Evolutionary conservation across 2,113 vertebrate species (phyloP), one percentile per base, ranked within the genome.

Genomic region (Aix galericulata): DNA sequence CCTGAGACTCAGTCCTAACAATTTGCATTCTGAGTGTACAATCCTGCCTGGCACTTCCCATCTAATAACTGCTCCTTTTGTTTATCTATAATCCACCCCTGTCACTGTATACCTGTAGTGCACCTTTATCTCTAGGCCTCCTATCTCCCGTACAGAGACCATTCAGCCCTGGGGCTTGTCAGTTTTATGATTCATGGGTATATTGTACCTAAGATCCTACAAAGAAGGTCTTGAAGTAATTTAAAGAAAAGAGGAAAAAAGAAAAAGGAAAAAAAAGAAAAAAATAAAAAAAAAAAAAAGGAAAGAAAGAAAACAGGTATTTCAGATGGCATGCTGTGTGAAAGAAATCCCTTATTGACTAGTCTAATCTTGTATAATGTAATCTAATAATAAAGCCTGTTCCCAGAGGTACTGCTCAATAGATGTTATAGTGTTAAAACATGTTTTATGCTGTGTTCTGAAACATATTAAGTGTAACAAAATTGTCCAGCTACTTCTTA

Each of bases 371-470:
- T 93, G 76, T 97, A 96, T 97, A 96, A 97, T 93, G 93, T 98
- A 98, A 98, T 98, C 97, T 98, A 98, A 98, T 98, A 98, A 97
- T 93, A 98, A 97, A 95, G 90, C 56, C 60, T 91, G 85, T 96
- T 98, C 97, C 98, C 97, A 89, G 87, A 97, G 97, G 97, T 97
- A 97, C 96, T 93, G 89, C 94, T 97, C 94, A 96, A 95, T 94
- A 98, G 95, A 96, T 97, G 96, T 92, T 96, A 97, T 68, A 95
- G 86, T 93, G 82, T 91, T 96, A 94, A 96, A 96, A 88, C 91
- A 97, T 96, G 95, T 92, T 96, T 96, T 97, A 96, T 93, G 87
- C 91, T 91, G 76, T 91, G 50, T 93, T 88, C 86, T 85, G 88
- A 94, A 95, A 95, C 81, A 84, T 96, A 97, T 97, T 97, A 97